A percentile compares a stretch with the other conserved stretches of the same genome.
Evolutionary conservation across 2,797 vertebrate species (phyloP).

Genomic region (Sebastes kiyomatsui): DNA sequence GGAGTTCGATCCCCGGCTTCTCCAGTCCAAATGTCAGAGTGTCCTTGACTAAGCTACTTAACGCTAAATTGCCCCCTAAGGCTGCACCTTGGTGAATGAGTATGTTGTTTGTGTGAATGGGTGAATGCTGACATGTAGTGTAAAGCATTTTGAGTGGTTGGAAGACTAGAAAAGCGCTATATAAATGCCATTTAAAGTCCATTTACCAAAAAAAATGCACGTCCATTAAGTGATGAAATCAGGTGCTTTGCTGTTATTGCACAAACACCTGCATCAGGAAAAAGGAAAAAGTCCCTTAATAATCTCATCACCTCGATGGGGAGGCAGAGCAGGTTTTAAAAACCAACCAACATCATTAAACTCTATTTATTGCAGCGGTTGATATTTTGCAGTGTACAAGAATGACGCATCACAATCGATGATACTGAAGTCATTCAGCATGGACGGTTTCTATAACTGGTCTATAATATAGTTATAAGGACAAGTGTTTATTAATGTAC

Average conservation of each 20-base stretch:
- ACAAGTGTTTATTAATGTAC: neutral
- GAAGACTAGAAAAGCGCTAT: too few relatives aligned
- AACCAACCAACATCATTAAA: neutral
- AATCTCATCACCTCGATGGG: slow-evolving; percentile 12
- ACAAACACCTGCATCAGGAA: neutral
- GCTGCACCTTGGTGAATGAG: too few relatives aligned
- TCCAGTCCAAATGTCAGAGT: too few relatives aligned
- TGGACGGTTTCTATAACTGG: neutral
- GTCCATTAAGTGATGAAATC: slow-evolving; percentile 13
- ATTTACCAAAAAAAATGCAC: too few relatives aligned
- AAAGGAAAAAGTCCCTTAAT: slow-evolving; percentile 14
- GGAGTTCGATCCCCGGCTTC: too few relatives aligned
- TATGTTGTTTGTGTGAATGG: too few relatives aligned
- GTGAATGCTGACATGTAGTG: too few relatives aligned
- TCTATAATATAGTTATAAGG: neutral
- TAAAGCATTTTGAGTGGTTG: too few relatives aligned
- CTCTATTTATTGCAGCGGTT: slow-evolving; percentile 12
- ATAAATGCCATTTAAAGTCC: too few relatives aligned
- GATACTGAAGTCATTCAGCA: too few relatives aligned
- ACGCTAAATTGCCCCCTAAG: too few relatives aligned
- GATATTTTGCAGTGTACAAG: neutral
- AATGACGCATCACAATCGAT: neutral
- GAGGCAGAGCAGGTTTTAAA: slow-evolving; percentile 1
- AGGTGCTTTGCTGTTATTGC: slow-evolving; percentile 21
- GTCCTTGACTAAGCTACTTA: too few relatives aligned